phyloP scores from a whole-genome alignment of 2,113 vertebrate species.

The Gopherus evgoodei region DNA sequence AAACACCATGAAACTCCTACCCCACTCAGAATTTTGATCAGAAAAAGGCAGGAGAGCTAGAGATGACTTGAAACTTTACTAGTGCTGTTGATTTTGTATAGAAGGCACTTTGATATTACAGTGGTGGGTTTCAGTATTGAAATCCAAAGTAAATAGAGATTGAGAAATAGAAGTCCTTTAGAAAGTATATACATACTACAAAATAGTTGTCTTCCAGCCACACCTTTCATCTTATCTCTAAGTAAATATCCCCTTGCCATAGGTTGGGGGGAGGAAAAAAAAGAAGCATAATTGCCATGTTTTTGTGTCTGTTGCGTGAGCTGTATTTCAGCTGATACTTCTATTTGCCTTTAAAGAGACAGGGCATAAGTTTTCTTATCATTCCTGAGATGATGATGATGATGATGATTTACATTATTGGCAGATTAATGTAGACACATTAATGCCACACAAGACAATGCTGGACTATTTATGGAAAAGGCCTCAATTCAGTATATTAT shows the following conservation, averaged over 20 bases:
- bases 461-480: neutral
- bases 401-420: neutral
- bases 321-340: no score
- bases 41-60: neutral
- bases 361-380: neutral
- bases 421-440: neutral
- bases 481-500: neutral
- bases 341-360: neutral
- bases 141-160: neutral
- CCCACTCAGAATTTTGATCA: neutral
- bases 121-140: neutral
- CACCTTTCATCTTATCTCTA: neutral
- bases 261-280: neutral
- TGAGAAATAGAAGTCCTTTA: neutral
- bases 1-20: neutral
- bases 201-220: neutral
- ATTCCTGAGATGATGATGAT: neutral
- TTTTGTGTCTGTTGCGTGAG: neutral
- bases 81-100: neutral
- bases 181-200: neutral
- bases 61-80: neutral
- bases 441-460: neutral
- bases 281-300: neutral
- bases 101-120: neutral
- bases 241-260: neutral